phyloP scores from a whole-genome alignment of 1,140 invertebrate species.

The Grapholita molesta region DNA sequence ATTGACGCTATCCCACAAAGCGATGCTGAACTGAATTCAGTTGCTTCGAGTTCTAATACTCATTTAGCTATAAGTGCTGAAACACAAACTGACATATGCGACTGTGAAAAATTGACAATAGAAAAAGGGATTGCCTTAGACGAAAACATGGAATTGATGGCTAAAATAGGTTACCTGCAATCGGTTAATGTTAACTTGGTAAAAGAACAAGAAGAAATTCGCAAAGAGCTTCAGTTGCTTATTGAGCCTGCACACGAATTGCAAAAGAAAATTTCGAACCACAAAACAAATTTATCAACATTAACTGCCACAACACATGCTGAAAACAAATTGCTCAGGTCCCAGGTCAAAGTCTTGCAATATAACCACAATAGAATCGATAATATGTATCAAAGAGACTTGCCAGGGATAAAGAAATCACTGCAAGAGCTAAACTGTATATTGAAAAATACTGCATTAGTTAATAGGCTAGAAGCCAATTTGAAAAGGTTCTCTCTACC shows the following conservation, averaged over 20 bases:
- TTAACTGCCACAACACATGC: constrained; percentile 68
- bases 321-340: constrained; percentile 63
- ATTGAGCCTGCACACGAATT: constrained; percentile 50
- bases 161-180: constrained; percentile 38
- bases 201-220: constrained; percentile 45
- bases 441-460: constrained; percentile 37
- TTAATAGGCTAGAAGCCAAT: constrained; percentile 33
- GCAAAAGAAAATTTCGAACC: constrained; percentile 61
- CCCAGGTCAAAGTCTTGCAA: constrained; percentile 61
- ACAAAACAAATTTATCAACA: constrained; percentile 69
- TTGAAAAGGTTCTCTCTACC: constrained; percentile 55
- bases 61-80: constrained; percentile 24
- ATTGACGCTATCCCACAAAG: constrained; percentile 41
- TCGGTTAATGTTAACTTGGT: constrained; percentile 35
- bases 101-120: constrained; percentile 35
- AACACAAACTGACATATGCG: constrained; percentile 26
- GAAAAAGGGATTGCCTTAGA: constrained; percentile 33
- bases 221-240: constrained; percentile 51
- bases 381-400: constrained; percentile 62
- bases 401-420: constrained; percentile 60
- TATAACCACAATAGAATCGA: constrained; percentile 59
- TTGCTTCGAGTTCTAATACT: constrained; percentile 27
- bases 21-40: constrained; percentile 29
- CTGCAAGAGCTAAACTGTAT: constrained; percentile 48
- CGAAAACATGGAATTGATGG: constrained; percentile 41